A percentile compares a stretch with the other conserved stretches of the same genome.
Evolutionary conservation across 2,113 vertebrate species (phyloP).

Genomic region (Acrocephalus kingi): DNA sequence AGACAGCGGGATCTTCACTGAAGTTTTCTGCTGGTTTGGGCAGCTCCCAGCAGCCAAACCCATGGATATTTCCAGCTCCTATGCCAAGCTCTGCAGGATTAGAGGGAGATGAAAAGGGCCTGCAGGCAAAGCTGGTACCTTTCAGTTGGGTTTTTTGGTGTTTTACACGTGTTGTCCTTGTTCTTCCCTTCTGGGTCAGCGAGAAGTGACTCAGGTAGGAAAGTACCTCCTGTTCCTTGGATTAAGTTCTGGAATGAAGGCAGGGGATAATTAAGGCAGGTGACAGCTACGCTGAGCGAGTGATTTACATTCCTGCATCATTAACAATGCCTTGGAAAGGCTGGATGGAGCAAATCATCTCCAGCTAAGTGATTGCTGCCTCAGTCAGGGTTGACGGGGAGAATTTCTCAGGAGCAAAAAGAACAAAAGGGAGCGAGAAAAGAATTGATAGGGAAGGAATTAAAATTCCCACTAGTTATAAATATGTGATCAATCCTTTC

Average conservation of each 20-base stretch:
- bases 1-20: not conserved
- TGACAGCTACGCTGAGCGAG: not conserved
- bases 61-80: not conserved
- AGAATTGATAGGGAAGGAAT: not conserved
- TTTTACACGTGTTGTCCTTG: not conserved
- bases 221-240: not conserved
- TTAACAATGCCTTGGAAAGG: conserved; percentile 4
- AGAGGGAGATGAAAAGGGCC: not conserved
- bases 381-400: not conserved
- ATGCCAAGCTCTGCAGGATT: not conserved
- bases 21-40: not conserved
- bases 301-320: not conserved
- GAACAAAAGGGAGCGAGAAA: not conserved
- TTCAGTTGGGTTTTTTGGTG: not conserved
- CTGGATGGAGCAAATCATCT: not conserved
- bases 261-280: conserved; percentile 8
- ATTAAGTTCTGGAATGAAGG: not conserved
- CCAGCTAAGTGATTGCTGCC: not conserved
- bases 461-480: not conserved
- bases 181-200: conserved; percentile 6
- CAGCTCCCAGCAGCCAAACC: not conserved
- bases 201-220: not conserved
- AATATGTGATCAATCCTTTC: not conserved
- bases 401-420: not conserved
- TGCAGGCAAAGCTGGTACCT: not conserved